Base-by-base conservation (phyloP, 2,113 vertebrate genomes). In the Melanerpes aurifrons region DNA sequence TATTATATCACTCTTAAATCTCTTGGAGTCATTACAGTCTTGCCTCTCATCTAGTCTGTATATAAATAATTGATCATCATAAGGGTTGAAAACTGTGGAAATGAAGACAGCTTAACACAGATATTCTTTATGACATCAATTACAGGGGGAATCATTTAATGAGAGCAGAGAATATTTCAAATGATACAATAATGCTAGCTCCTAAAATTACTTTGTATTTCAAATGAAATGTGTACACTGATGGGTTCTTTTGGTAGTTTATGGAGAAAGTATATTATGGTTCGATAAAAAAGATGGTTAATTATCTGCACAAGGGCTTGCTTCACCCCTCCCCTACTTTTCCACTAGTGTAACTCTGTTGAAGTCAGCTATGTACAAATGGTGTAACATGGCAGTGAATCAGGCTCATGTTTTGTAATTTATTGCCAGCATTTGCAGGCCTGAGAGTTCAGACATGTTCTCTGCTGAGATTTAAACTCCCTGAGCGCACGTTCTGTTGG, bases 91-190 rank as follows among this genome's bases (percentile, higher is more conserved):
- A 97, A 97, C 95, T 87, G 81, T 97, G 95, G 96, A 98, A 97
- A 95, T 94, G 96, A 97, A 95, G 95, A 96, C 96, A 97, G 97
- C 96, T 96, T 97, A 98, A 97, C 97, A 97, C 81, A 97, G 97
- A 98, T 98, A 97, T 97, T 98, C 96, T 98, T 98, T 97, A 98
- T 97, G 97, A 97, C 96, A 98, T 98, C 97, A 97, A 97, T 98
- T 98, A 98, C 91, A 96, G 96, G 66, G 90, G 95, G 95, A 96
- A 96, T 97, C 96, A 98, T 97, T 98, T 97, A 96, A 97, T 97
- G 97, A 97, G 97, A 97, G 95, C 95, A 97, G 96, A 96, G 97
- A 95, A 96, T 97, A 97, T 98, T 97, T 98, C 97, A 97, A 97
- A 96, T 20, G n/a, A 75, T 94, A 95, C 92, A 97, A 97, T 97